These are phyloP conservation scores for Lycophotia porphyrea DNA, from an alignment of 2,888 invertebrate species.

Conservation along the genomic window DNA sequence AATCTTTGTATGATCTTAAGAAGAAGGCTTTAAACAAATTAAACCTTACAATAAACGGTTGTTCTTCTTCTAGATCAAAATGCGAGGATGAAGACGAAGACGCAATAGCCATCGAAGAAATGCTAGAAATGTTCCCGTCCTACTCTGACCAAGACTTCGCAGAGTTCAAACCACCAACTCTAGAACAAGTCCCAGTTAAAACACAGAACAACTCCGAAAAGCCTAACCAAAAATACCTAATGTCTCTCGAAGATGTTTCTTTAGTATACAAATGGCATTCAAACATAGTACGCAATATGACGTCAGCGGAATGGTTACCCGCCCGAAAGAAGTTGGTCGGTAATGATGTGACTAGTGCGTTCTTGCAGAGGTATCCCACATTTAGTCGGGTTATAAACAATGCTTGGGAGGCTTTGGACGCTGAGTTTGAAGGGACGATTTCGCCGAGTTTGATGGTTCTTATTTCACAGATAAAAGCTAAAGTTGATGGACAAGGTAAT, in stretches of 20 bases:
- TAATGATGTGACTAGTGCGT: conserved; percentile 83
- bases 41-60: not conserved
- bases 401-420: conserved; percentile 88
- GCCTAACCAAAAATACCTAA: conserved; percentile 75
- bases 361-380: conserved; percentile 91
- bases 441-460: conserved; percentile 91
- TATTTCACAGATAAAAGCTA: conserved; percentile 87
- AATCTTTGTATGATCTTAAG: not conserved
- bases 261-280: conserved; percentile 91
- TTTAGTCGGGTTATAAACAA: conserved; percentile 90
- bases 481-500: conserved; percentile 85
- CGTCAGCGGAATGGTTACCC: conserved; percentile 91
- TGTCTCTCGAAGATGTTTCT: conserved; percentile 90
- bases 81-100: conserved; percentile 93
- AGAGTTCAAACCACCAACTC: conserved; percentile 90
- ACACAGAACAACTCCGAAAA: conserved; percentile 67
- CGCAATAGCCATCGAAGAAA: conserved; percentile 91
- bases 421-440: conserved; percentile 88
- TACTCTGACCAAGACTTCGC: conserved; percentile 92
- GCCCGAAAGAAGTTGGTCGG: conserved; percentile 84
- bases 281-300: conserved; percentile 89
- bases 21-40: not conserved
- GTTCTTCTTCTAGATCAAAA: conserved; percentile 86
- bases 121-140: conserved; percentile 93
- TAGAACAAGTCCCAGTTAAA: conserved; percentile 88